Evolutionary conservation across 2,113 vertebrate genomes (phyloP).

Genomic region (Chlorocebus sabaeus): DNA sequence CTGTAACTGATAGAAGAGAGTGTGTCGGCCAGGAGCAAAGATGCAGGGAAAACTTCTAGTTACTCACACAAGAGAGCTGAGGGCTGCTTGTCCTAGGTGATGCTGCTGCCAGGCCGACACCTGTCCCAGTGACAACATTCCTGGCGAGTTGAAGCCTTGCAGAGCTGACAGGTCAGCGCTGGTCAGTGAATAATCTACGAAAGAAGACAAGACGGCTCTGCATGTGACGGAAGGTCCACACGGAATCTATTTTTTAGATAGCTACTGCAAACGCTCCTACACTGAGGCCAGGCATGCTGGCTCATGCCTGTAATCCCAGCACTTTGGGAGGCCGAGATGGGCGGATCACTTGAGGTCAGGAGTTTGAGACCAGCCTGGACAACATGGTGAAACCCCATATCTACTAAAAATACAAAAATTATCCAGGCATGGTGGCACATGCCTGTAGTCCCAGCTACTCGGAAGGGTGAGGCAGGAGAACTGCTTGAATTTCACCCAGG

Average conservation of each 20-base stretch:
- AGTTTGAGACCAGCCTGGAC: too few relatives aligned
- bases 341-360: too few relatives aligned
- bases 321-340: too few relatives aligned
- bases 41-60: neutral
- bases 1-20: neutral
- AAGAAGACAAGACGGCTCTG: neutral
- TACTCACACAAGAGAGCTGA: slow-evolving; percentile 99
- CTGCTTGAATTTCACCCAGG: too few relatives aligned
- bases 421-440: too few relatives aligned
- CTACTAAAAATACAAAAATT: too few relatives aligned
- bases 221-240: neutral
- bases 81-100: slow-evolving; percentile 93
- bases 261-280: neutral
- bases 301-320: too few relatives aligned
- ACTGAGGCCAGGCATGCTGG: too few relatives aligned
- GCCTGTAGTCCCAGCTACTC: too few relatives aligned
- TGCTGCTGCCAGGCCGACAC: slow-evolving; percentile 99
- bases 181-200: slow-evolving; percentile 95
- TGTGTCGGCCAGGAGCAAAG: rapidly evolving
- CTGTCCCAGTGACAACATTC: slow-evolving; percentile 94
- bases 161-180: slow-evolving; percentile 95
- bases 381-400: too few relatives aligned
- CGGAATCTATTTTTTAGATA: neutral
- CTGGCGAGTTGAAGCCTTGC: slow-evolving; percentile 96
- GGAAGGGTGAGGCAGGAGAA: too few relatives aligned